phyloP scores from a whole-genome alignment of 23 tunicate species.

The Oikopleura vanhoeffeni region DNA sequence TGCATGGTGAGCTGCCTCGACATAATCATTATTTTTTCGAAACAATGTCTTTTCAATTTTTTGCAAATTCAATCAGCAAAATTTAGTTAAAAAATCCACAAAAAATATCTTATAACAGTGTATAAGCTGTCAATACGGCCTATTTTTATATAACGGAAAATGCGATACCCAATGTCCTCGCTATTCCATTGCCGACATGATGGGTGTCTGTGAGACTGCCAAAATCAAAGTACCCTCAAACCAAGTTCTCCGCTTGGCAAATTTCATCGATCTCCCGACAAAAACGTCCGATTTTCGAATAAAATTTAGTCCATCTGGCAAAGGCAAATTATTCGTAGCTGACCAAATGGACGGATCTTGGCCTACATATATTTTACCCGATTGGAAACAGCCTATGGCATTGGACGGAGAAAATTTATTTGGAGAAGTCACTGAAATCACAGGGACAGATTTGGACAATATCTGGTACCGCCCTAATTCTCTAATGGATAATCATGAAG shows the following conservation, averaged over 20 bases:
- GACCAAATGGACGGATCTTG: background rate
- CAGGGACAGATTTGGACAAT: background rate
- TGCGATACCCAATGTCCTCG: background rate
- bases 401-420: background rate
- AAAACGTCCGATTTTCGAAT: background rate
- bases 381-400: background rate
- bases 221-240: background rate
- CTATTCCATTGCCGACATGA: background rate
- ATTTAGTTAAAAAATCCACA: too few relatives aligned
- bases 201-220: background rate
- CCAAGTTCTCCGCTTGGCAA: background rate
- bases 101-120: too few relatives aligned
- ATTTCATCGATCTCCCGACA: background rate
- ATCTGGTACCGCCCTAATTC: background rate
- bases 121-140: background rate
- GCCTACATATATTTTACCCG: background rate
- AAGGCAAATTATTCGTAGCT: background rate
- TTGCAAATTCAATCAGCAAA: too few relatives aligned
- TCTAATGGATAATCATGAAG: background rate
- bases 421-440: background rate
- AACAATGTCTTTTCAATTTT: too few relatives aligned
- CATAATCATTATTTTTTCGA: too few relatives aligned
- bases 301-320: background rate
- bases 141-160: background rate
- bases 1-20: too few relatives aligned